Evolutionary conservation across 2,797 vertebrate species (phyloP), one percentile per base, ranked within the genome.

Genomic region (Dendrocincla tyrannina): DNA sequence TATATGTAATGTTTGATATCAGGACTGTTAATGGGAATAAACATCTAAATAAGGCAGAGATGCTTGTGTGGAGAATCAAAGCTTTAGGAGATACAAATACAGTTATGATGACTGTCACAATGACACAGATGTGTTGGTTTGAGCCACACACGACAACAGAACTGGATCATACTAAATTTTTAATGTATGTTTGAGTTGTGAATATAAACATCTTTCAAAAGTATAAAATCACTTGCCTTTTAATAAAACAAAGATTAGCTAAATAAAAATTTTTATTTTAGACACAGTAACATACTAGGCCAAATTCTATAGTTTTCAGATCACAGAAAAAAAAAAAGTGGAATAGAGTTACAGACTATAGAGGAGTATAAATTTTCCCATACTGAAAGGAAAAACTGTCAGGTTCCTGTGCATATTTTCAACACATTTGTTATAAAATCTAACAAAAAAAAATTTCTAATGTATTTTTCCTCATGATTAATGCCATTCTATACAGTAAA

Each of bases 1-100:
- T 16, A 25, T 0, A 17, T 8, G 30, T 24, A 23, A 5, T 4
- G 20, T 13, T 63, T 32, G 44, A 0, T 41, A 23, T 6, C 9
- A 8, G 55, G 17, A 11, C 11, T 8, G 20, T 41, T 41, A 13
- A 18, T 2, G 18, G 32, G 32, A 60, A 7, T 39, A 32, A 58
- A 7, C 19, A 3, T 0, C 6, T 15, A 17, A 12, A 4, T 13
- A 28, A 6, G 39, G 32, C 35, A 42, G 60, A 6, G 22, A 6
- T 5, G 37, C 16, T 62, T 27, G 33, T 6, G 30, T 7, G 59
- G 15, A 22, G 15, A 19, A 28, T 33, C 22, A 28, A 67, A 72
- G 69, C 44, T 41, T 62, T 12, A 41, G 49, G 58, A n/a, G 25
- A 5, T 2, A 3, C 6, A 9, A 2, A 12, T 2, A 24, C 5